These are phyloP conservation scores for Ommatoiulus sabulosus DNA, from an alignment of 2,888 invertebrate species.

Conservation along the genomic window DNA sequence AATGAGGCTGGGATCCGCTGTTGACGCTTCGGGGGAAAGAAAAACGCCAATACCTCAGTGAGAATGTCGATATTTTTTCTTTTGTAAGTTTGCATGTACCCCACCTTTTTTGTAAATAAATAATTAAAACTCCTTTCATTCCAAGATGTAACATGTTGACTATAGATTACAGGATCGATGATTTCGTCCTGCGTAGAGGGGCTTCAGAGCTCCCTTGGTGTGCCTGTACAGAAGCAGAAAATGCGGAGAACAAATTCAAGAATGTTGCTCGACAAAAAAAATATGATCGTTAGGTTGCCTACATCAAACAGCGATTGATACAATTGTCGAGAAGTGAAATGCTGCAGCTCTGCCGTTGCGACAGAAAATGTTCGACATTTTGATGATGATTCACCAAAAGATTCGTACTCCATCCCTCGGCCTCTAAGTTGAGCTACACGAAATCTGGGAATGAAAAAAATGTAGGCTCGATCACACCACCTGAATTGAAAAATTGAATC, in stretches of 20 bases:
- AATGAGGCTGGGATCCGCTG: not conserved
- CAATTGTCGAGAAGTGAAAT: not conserved
- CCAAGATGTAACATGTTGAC: not conserved
- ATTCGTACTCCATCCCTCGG: not conserved
- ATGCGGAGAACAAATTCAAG: not conserved
- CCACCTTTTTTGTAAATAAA: conserved; percentile 32
- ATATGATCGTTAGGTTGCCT: not conserved
- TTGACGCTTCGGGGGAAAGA: not conserved
- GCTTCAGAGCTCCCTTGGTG: not conserved
- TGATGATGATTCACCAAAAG: not conserved
- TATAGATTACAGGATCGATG: not conserved
- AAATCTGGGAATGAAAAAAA: not conserved
- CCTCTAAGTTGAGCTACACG: not conserved
- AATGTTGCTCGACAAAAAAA: not conserved
- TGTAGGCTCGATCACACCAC: not conserved
- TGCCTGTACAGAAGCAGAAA: not conserved
- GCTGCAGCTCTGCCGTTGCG: not conserved
- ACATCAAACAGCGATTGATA: not conserved
- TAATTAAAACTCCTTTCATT: not conserved
- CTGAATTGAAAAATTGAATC: not conserved
- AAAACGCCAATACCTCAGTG: conserved; percentile 29
- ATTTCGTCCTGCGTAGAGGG: conserved; percentile 6
- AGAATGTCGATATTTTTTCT: conserved; percentile 42
- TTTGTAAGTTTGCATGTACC: conserved; percentile 41
- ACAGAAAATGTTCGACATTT: not conserved